Evolutionary conservation across 1,140 invertebrate genomes (phyloP).

Genomic region (Bombus superbus): DNA sequence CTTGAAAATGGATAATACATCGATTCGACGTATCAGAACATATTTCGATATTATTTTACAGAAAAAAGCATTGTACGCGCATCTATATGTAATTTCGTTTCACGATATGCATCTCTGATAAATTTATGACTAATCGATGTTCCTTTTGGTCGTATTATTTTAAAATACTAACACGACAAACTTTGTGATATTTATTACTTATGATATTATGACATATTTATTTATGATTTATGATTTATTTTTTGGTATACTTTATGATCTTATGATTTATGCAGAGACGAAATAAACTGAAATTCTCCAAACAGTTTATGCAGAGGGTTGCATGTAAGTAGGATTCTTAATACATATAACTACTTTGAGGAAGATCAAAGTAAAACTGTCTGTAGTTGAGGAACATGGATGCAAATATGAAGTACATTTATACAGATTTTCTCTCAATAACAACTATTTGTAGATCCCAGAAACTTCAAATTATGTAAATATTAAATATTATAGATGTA

Average conservation of each 20-base stretch:
- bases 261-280: background rate
- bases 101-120: background rate
- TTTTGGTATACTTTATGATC: no score
- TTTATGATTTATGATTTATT: no score
- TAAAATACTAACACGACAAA: background rate
- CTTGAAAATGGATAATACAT: background rate
- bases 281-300: background rate
- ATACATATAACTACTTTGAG: background rate
- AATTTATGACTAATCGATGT: background rate
- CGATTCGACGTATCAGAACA: background rate
- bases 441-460: background rate
- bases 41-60: background rate
- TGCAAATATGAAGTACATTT: background rate
- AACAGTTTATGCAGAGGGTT: background rate
- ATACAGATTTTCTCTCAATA: background rate
- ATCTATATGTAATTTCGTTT: background rate
- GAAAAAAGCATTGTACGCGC: background rate
- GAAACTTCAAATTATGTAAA: background rate
- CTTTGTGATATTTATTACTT: background rate
- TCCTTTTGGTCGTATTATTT: no score
- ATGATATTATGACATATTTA: no score
- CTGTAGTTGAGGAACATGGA: no score
- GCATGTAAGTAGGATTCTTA: background rate
- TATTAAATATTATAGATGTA: background rate
- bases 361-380: background rate